A percentile compares a stretch with the other conserved stretches of the same genome.
These are phyloP conservation scores for Cepaea nemoralis DNA, from an alignment of 1,140 invertebrate genomes.

Conservation along the genomic window DNA sequence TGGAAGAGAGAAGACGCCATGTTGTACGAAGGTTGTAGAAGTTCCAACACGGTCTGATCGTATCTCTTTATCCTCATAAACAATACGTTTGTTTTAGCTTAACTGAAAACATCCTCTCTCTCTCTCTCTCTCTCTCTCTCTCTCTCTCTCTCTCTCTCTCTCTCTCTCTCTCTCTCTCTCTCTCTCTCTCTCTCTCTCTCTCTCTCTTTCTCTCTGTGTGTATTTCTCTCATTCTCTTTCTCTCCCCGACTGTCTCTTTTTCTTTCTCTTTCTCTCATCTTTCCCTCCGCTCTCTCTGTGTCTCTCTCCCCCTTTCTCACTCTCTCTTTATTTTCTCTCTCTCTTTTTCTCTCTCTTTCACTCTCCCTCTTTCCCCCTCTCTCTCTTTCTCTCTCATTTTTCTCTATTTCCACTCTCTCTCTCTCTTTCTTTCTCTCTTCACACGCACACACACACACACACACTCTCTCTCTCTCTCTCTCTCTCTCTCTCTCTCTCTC, in stretches of 20 bases:
- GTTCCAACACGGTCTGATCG: no score
- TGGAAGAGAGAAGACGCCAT: no score
- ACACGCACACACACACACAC: no score
- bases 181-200: not conserved
- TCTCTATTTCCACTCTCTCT: no score
- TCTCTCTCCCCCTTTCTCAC: not conserved
- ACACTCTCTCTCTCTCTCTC: constrained; percentile 5
- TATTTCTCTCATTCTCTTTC: not conserved
- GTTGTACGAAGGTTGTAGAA: no score
- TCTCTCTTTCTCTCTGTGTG: not conserved
- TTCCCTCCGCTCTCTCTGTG: not conserved
- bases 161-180: not conserved
- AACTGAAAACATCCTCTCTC: no score
- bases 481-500: constrained; percentile 14
- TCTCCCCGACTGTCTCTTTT: not conserved
- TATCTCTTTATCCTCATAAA: no score
- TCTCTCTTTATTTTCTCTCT: not conserved
- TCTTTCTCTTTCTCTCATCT: not conserved
- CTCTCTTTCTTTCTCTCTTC: no score
- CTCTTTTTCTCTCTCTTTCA: not conserved
- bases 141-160: not conserved
- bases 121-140: not conserved
- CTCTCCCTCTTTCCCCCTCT: no score
- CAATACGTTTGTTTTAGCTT: no score
- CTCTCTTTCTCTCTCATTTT: no score